phyloP scores from a whole-genome alignment of 2,888 invertebrate genomes.

The Rhagonycha fulva region DNA sequence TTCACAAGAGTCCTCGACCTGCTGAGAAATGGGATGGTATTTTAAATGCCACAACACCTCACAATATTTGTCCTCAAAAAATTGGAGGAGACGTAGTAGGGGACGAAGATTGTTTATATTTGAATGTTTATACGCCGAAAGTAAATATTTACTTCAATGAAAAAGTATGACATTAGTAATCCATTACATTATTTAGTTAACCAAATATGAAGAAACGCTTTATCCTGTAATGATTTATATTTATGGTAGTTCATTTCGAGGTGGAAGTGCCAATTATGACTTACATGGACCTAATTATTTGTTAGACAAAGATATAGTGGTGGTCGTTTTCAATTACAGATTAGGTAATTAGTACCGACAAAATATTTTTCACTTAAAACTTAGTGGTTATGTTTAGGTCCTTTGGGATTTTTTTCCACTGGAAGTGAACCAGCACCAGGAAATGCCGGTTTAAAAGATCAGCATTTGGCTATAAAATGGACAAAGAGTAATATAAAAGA shows the following conservation, averaged over 20 bases:
- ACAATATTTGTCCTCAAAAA: slow-evolving; percentile 65
- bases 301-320: slow-evolving; percentile 70
- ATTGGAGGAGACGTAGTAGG: slow-evolving; percentile 64
- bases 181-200: not conserved
- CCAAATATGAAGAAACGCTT: slow-evolving; percentile 23
- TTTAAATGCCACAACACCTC: slow-evolving; percentile 66
- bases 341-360: slow-evolving; percentile 7
- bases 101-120: slow-evolving; percentile 81
- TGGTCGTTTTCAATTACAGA: slow-evolving; percentile 49
- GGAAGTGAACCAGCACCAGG: slow-evolving; percentile 48
- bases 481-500: slow-evolving; percentile 37
- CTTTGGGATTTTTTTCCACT: slow-evolving; percentile 44
- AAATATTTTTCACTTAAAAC: slow-evolving; percentile 14
- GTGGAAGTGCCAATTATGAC: slow-evolving; percentile 68
- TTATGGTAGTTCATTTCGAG: slow-evolving; percentile 77
- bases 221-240: slow-evolving; percentile 77
- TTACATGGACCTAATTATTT: slow-evolving; percentile 74
- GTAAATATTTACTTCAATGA: slow-evolving; percentile 34
- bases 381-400: slow-evolving; percentile 33
- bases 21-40: slow-evolving; percentile 65
- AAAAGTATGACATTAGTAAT: not conserved
- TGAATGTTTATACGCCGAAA: slow-evolving; percentile 71
- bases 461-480: slow-evolving; percentile 50
- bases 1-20: slow-evolving; percentile 68
- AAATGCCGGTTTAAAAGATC: slow-evolving; percentile 35